Evolutionary conservation across 2,797 vertebrate genomes (phyloP), one percentile per base, ranked within the genome.

Genomic region (Antennarius maculatus): DNA sequence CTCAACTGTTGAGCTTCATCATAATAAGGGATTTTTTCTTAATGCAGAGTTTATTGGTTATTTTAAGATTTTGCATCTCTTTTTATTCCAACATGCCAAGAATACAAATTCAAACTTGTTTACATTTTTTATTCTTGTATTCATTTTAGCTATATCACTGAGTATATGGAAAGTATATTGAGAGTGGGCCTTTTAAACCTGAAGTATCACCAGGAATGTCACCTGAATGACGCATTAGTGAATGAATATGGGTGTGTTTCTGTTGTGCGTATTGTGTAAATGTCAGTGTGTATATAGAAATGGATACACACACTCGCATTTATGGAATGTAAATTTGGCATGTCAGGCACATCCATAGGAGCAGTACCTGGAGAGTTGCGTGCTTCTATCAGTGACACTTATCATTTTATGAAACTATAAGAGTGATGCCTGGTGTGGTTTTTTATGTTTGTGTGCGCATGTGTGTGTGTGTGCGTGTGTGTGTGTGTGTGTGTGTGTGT

Each of bases 401-500:
- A 65, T 80, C 74, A 79, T 77, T 70, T 27, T 6, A 18, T 23
- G 23, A 27, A 50, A 13, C 27, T 50, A 11, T 14, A 15, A 23
- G 48, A 49, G 23, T 14, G 28, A 84, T 64, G 74, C 47, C 51
- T 52, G 54, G 49, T 31, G 49, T 80, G 66, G 23, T 23, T 23
- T 23, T 23, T 23, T 23, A 23, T 23, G 23, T 23, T 23, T 23
- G 23, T 2, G 23, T 23, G 23, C 2, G 23, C 23, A 23, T 23
- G 23, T 23, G 23, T 23, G 23, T 23, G 23, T 23, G 23, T 23
- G 23, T 73, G 43, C 61, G 43, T 66, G 52, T 76, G 72, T 74
- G 79, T 73, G 43, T 66, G 43, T 66, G 52, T 76, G 73, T 74
- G 77, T 74, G 41, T 66, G 43, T 66, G 52, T 76, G 73, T 74